phyloP scores from a whole-genome alignment of 2,888 invertebrate genomes.

The Trachelus stipa region DNA sequence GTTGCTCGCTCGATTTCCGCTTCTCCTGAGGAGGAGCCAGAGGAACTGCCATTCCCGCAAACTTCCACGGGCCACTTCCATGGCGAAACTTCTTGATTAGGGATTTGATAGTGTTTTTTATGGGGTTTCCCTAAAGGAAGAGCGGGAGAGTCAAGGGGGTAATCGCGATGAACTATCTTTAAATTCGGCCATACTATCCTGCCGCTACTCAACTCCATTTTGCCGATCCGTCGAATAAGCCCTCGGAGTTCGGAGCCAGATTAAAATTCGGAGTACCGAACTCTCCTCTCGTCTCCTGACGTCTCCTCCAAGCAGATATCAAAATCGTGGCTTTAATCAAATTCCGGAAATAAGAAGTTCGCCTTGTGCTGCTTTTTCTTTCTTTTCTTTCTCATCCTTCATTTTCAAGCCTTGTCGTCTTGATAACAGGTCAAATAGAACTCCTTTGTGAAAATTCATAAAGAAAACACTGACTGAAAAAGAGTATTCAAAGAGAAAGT shows the following conservation, averaged over 20 bases:
- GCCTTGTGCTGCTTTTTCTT: too few species aligned
- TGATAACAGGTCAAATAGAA: too few species aligned
- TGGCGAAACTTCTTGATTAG: conserved; percentile 53
- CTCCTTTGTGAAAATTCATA: too few species aligned
- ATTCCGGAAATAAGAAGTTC: too few species aligned
- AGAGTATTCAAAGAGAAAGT: too few species aligned
- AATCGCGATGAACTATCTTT: conserved; percentile 50
- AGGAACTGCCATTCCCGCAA: too few species aligned
- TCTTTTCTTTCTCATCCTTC: too few species aligned
- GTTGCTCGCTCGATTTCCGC: conserved; percentile 35
- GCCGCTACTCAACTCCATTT: conserved; percentile 14
- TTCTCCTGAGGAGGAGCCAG: conserved; percentile 13
- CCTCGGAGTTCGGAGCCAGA: conserved; percentile 13
- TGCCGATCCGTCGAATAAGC: not conserved
- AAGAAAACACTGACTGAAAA: too few species aligned
- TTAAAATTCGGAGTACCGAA: conserved; percentile 28
- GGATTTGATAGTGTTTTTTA: conserved; percentile 52
- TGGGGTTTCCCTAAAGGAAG: conserved; percentile 34
- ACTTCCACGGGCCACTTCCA: conserved; percentile 4
- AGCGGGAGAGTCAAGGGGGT: conserved; percentile 38
- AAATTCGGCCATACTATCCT: conserved; percentile 33
- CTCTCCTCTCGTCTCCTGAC: not conserved
- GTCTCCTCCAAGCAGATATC: not conserved
- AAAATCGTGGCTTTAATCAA: too few species aligned
- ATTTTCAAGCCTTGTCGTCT: too few species aligned